Evolutionary conservation across 2,888 invertebrate genomes (phyloP), one percentile per base, ranked within the genome.

Genomic region (Coelopa pilipes): DNA sequence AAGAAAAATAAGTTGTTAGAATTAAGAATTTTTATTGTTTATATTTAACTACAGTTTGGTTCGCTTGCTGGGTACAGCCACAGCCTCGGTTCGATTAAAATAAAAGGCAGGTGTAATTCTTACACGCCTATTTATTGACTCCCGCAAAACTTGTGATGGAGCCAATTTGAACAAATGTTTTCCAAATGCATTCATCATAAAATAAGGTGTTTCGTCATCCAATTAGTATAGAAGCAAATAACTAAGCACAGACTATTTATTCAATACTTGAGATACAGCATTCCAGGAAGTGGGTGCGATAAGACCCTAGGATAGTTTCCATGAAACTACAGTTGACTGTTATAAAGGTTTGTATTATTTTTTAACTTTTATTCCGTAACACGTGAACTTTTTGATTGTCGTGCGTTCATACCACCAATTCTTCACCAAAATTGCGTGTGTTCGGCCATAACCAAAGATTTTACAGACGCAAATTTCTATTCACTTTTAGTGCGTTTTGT

Each of bases 21-120:
- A 11, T n/a, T 11, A n/a, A 57, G 21, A 57, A 17, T 57, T 4
- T 13, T 19, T 57, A 4, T 11, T 57, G 21, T 2, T 57, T n/a
- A 2, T 4, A 13, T 4, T 21, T 34, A 34, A 34, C 34, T 82
- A 85, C 85, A 84, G 79, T 82, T 85, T 85, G 74, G 85, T 85
- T 47, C 71, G 77, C 78, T 83, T 85, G 77, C 85, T 85, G 47
- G 85, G 85, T 13, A 76, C 75, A 74, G 74, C 69, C 49, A 65
- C 9, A 5, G 34, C 47, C 45, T n/a, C n/a, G 2, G 34, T 47
- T 34, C 45, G n/a, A 0, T 60, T 62, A 15, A 70, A 49, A 12
- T 13, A 19, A 5, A 46, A 10, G 4, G 70, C 24, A 62, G 71
- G 65, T 73, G 76, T 78, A 77, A 79, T 76, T 78, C 81, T 78